Base-by-base conservation (phyloP, 2,113 vertebrate genomes). In the Gopherus evgoodei region DNA sequence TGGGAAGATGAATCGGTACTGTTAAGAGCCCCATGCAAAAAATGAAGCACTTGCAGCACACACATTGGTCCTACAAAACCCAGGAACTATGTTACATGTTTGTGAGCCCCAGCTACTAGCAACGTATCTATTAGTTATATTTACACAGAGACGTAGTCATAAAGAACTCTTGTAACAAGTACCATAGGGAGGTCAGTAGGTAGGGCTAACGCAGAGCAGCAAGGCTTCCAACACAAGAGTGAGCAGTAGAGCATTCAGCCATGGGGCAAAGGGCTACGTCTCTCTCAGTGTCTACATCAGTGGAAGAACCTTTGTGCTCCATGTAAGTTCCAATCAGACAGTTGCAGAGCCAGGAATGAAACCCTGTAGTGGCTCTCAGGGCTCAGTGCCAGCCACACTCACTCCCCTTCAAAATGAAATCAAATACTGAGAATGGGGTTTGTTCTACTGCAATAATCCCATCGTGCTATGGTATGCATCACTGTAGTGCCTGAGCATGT, bases 91-190 rank as follows among this genome's bases (percentile, higher is more conserved):
- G 56, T 6, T 54, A 11, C 6, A 1, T 53, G 27, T 83, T 14
- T 83, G 50, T 14, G 0, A 31, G 82, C 1, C 0, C 31, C 21
- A n/a, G 7, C 47, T 12, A 3, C 14, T 0, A 0, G 50, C 21
- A 24, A 65, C 3, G 0, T 0, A 24, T 22, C 42, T 4, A 1
- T 2, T 27, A 62, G 83, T 14, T 1, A 22, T 1, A 44, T 1
- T 22, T 8, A 81, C 2, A 22, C 35, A 10, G 35, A 75, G 4
- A 54, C 53, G 0, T 8, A 59, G 17, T 11, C 11, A 5, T 0
- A 29, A 49, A 25, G 6, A 78, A 12, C 35, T 38, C 24, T 25
- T 56, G 17, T 1, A 2, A 1, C 2, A 59, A 78, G n/a, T 1
- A 5, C 65, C 65, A 6, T 14, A 50, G 31, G n/a, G 62, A 54